These are phyloP conservation scores for Wasmannia auropunctata DNA, from an alignment of 1,140 invertebrate genomes.

Conservation along the genomic window DNA sequence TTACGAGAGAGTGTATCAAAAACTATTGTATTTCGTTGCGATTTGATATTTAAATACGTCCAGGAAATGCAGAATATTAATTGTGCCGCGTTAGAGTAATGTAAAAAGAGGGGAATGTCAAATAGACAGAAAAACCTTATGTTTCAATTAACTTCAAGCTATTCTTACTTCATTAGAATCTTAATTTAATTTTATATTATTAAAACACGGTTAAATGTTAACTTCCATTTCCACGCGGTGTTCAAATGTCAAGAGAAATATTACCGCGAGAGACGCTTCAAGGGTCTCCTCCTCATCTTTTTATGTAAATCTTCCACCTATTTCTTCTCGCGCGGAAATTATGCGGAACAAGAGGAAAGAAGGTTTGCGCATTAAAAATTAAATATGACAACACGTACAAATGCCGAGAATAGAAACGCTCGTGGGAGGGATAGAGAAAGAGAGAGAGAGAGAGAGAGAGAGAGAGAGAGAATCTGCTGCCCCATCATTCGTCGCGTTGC, in stretches of 20 bases:
- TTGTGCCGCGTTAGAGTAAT: no score
- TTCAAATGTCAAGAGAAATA: neutral
- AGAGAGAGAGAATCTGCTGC: neutral
- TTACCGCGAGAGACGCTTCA: neutral
- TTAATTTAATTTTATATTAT: neutral
- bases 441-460: no score
- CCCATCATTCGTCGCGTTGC: constrained; percentile 3
- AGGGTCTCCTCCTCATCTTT: neutral
- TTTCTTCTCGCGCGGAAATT: neutral
- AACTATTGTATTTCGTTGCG: neutral
- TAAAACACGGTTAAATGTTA: neutral
- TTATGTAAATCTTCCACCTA: neutral
- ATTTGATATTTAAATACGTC: constrained; percentile 1
- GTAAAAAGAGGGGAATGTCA: no score
- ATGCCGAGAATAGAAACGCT: neutral
- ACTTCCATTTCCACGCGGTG: neutral
- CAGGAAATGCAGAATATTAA: neutral
- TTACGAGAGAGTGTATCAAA: neutral
- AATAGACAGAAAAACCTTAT: neutral
- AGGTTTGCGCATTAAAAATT: constrained; percentile 37
- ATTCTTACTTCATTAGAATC: neutral
- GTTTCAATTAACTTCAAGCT: neutral
- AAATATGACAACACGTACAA: constrained; percentile 29
- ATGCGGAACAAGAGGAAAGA: neutral
- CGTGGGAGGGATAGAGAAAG: no score